phyloP scores from a whole-genome alignment of 2,888 invertebrate genomes.

The Psylliodes chrysocephalus region DNA sequence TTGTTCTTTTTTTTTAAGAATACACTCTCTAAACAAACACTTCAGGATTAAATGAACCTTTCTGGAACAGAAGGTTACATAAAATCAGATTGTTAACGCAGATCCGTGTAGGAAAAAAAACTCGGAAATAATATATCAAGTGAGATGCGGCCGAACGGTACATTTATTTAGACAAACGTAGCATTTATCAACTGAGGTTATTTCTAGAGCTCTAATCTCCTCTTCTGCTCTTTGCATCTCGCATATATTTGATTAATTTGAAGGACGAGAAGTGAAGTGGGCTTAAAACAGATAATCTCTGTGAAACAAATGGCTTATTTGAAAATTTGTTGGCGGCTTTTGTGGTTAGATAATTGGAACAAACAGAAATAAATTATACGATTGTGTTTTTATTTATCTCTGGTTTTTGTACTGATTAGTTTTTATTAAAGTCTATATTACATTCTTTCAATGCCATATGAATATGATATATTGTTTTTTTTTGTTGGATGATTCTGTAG shows the following conservation, averaged over 20 bases:
- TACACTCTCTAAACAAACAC: too few relatives aligned
- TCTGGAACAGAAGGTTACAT: conserved; percentile 8
- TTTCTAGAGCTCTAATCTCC: conserved; percentile 56
- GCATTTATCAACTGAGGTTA: conserved; percentile 58
- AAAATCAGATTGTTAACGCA: conserved; percentile 26
- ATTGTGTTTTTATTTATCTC: too few relatives aligned
- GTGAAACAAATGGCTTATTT: conserved; percentile 30
- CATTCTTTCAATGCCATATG: too few relatives aligned
- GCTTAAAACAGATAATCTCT: conserved; percentile 37
- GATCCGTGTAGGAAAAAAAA: conserved; percentile 49
- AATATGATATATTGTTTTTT: too few relatives aligned
- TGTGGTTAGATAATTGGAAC: conserved; percentile 1
- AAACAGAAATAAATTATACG: not conserved
- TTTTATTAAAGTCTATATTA: too few relatives aligned
- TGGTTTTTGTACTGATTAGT: too few relatives aligned
- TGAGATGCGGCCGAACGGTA: conserved; percentile 57
- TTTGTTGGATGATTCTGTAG: too few relatives aligned
- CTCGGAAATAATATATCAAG: conserved; percentile 61
- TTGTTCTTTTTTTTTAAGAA: too few relatives aligned
- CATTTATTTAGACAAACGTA: conserved; percentile 59
- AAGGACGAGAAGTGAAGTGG: conserved; percentile 25
- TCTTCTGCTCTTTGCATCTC: conserved; percentile 47
- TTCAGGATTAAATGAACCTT: not conserved
- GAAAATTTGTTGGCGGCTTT: conserved; percentile 5
- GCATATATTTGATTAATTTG: conserved; percentile 48